Base-by-base conservation (phyloP, 2,797 vertebrate genomes). In the Mus minutoides region DNA sequence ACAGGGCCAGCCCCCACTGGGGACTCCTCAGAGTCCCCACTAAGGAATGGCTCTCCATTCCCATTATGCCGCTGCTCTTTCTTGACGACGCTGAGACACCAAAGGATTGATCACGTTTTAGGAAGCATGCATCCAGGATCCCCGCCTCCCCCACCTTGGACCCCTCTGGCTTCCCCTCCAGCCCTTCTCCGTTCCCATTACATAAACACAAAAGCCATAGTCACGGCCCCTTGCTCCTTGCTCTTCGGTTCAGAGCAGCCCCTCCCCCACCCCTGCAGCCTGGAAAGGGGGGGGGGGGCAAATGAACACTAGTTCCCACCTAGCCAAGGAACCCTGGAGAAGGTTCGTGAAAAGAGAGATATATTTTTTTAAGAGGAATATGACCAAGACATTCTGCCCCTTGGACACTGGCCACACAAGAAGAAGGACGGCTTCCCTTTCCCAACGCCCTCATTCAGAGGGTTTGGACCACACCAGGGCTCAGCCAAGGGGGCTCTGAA, bases 161-260 rank as follows among this genome's bases (percentile, higher is more conserved):
- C 29, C 52, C 91, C 73, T 0, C n/a, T 9, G 79, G 58, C 95
- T 83, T 67, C n/a, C 0, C 19, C 2, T 40, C 56, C 2, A 0
- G 58, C 88, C 87, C 60, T 17, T n/a, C 22, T 4, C 84, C 29
- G 0, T 3, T 3, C 40, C 58, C 73, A 43, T 37, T 49, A 37
- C 75, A 92, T 95, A 97, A 97, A 97, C 92, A 87, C 96, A 97
- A 97, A 98, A 99, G 98, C 98, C 98, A 98, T 98, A 98, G 54
- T 96, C 85, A 71, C 97, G 92, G 97, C 94, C 98, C 98, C 92
- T 88, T 96, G n/a, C 43, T 6, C 43, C 43, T 46, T 6, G 90
- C 85, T 84, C 12, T 75, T 98, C 95, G 84, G 96, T 95, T 77
- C 4, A 22, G 24, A 58, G 97, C 92, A 31, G 54, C 92, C 92